A percentile compares a stretch with the other conserved stretches of the same genome.
Evolutionary conservation across 2,888 invertebrate genomes (phyloP).

Genomic region (Pocota personata): DNA sequence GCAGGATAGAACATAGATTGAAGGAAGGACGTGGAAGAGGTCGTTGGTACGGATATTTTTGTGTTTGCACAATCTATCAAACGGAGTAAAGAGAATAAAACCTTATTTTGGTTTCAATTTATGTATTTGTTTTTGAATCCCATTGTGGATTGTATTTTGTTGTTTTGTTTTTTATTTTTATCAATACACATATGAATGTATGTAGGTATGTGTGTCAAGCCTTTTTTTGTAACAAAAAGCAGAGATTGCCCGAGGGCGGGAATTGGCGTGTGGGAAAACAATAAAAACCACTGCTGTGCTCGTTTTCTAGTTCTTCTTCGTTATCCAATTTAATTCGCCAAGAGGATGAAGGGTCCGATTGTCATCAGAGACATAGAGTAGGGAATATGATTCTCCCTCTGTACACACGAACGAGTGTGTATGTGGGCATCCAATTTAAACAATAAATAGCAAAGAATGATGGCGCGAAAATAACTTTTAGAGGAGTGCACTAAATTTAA

Average conservation of each 20-base stretch:
- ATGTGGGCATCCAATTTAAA: slow-evolving; percentile 43
- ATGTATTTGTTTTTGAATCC: slow-evolving; percentile 70
- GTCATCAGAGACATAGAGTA: slow-evolving; percentile 43
- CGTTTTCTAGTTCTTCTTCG: slow-evolving; percentile 32
- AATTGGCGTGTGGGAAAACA: slow-evolving; percentile 23
- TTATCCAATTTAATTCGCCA: slow-evolving; percentile 71
- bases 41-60: neutral
- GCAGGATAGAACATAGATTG: slow-evolving; percentile 12
- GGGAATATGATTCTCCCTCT: slow-evolving; percentile 25
- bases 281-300: slow-evolving; percentile 49
- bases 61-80: slow-evolving; percentile 63
- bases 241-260: slow-evolving; percentile 38
- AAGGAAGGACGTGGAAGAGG: neutral
- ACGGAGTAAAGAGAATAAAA: slow-evolving; percentile 45
- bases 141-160: slow-evolving; percentile 55
- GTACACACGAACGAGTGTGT: neutral
- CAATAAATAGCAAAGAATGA: slow-evolving; percentile 59
- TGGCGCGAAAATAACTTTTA: slow-evolving; percentile 60
- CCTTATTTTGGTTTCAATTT: slow-evolving; percentile 67
- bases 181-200: neutral
- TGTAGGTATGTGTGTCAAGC: slow-evolving; percentile 49
- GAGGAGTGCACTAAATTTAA: slow-evolving; percentile 50
- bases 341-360: slow-evolving; percentile 56
- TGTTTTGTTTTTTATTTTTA: slow-evolving; percentile 1
- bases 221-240: slow-evolving; percentile 28